Conservation (phyloP, 2,888 invertebrate genomes). For the Muschampia plurimacula region DNA sequence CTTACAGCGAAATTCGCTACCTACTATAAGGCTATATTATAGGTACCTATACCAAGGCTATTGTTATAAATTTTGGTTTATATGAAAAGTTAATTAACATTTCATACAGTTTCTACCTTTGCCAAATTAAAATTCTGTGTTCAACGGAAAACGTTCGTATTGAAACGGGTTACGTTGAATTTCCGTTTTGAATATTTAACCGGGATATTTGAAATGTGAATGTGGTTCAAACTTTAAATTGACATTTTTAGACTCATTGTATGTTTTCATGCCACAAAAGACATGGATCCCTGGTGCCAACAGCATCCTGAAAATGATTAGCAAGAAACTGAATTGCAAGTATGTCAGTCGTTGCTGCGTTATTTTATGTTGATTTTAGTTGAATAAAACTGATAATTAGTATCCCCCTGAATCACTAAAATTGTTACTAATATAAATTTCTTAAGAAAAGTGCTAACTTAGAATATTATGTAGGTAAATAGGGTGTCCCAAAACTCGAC, state of each 20-base stretch:
- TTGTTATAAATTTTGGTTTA: constrained; percentile 50
- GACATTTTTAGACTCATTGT: background rate
- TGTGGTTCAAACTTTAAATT: background rate
- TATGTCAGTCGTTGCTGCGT: too few relatives aligned
- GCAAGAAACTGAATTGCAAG: too few relatives aligned
- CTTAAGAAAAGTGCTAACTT: too few relatives aligned
- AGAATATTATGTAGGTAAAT: too few relatives aligned
- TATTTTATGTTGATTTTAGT: too few relatives aligned
- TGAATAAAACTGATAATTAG: too few relatives aligned
- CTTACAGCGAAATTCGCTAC: constrained; percentile 48
- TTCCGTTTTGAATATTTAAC: constrained; percentile 34
- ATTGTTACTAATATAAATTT: too few relatives aligned
- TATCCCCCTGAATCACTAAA: too few relatives aligned
- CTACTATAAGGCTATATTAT: constrained; percentile 36
- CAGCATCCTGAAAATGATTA: too few relatives aligned
- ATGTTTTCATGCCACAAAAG: too few relatives aligned
- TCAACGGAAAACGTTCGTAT: constrained; percentile 13
- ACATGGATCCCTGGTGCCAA: too few relatives aligned
- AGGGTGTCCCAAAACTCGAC: too few relatives aligned
- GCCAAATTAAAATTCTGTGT: constrained; percentile 35
- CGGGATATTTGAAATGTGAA: constrained; percentile 2
- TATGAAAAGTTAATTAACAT: constrained; percentile 44
- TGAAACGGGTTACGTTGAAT: constrained; percentile 19
- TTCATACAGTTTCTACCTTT: constrained; percentile 42
- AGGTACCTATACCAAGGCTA: constrained; percentile 53